Percentiles rank a stretch among this genome's conserved stretches.
phyloP scores from a whole-genome alignment of 2,888 invertebrate genomes.

The Lasioglossum lativentre region DNA sequence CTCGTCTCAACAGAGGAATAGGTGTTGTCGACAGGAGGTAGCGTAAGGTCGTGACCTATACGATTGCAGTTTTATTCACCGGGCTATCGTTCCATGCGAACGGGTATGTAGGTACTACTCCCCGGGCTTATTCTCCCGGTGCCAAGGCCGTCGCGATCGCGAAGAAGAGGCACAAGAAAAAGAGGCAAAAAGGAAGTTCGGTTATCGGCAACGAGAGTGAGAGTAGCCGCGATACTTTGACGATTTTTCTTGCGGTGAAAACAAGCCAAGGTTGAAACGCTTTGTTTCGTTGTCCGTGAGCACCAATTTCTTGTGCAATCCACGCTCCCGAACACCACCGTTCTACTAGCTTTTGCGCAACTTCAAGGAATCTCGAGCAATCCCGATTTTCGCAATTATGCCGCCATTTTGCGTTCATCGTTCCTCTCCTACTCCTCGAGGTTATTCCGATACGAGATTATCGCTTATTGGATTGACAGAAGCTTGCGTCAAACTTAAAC shows the following conservation, averaged over 20 bases:
- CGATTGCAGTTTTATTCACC: slow-evolving; percentile 37
- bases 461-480: not conserved
- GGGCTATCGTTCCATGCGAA: slow-evolving; percentile 61
- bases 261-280: slow-evolving; percentile 68
- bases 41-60: not conserved
- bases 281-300: slow-evolving; percentile 61
- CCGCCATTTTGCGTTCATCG: not conserved
- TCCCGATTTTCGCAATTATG: not conserved
- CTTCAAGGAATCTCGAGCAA: slow-evolving; percentile 15
- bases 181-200: slow-evolving; percentile 54
- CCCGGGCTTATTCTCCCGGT: slow-evolving; percentile 31
- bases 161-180: slow-evolving; percentile 54
- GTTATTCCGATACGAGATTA: not conserved
- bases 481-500: not conserved
- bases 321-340: slow-evolving; percentile 30
- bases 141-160: slow-evolving; percentile 62
- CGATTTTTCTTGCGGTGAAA: slow-evolving; percentile 72
- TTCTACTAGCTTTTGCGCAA: slow-evolving; percentile 43
- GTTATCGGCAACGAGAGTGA: slow-evolving; percentile 68
- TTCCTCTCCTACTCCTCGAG: not conserved
- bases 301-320: slow-evolving; percentile 62
- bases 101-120: slow-evolving; percentile 56
- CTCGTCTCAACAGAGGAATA: not conserved
- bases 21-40: not conserved
- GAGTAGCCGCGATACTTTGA: slow-evolving; percentile 69